Base-by-base conservation (phyloP, 2,113 vertebrate genomes). In the Laticauda laticaudata region DNA sequence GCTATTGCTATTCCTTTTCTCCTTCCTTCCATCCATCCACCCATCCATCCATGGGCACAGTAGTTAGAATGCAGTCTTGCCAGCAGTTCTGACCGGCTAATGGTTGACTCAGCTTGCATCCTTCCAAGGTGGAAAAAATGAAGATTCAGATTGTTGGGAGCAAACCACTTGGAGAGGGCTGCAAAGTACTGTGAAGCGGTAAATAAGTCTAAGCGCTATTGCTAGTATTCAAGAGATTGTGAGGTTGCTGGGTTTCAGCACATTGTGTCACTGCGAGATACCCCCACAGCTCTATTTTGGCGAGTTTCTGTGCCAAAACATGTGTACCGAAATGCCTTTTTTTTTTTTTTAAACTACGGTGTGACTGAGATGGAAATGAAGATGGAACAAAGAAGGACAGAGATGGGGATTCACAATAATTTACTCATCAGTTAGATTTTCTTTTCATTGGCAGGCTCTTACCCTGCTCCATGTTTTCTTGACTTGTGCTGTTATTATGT, bases 261-360 rank as follows among this genome's bases (percentile, higher is more conserved):
- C 75, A 3, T 39, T 7, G 34, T 81, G n/a, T 81, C 9, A 12
- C 21, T 55, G n/a, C 24, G 1, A 0, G 34, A 23, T 56, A 18
- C 4, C 34, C 29, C 26, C 15, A 26, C 29, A 20, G 15, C 7
- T 53, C 45, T 29, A 18, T 51, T 87, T 29, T 0, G 12, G 86
- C 0, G 0, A 51, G 6, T 39, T 39, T 29, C 3, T 54, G 0
- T 20, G 10, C n/a, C 6, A 2, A 34, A 61, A 6, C 3, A 39
- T 53, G 29, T 23, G 1, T 91, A 34, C 8, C 0, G 18, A 75
- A 24, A 12, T 29, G 29, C 10, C 1, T 9, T 48, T 51, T 51
- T 51, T 57, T 57, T 57, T 57, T 7, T 54, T 81, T 57, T 3
- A n/a, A 39, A 24, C 51, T 86, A 7, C 1, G 1, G 1, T 29